Evolutionary conservation across 1,140 invertebrate species (phyloP).

Genomic region (Andricus grossulariae): DNA sequence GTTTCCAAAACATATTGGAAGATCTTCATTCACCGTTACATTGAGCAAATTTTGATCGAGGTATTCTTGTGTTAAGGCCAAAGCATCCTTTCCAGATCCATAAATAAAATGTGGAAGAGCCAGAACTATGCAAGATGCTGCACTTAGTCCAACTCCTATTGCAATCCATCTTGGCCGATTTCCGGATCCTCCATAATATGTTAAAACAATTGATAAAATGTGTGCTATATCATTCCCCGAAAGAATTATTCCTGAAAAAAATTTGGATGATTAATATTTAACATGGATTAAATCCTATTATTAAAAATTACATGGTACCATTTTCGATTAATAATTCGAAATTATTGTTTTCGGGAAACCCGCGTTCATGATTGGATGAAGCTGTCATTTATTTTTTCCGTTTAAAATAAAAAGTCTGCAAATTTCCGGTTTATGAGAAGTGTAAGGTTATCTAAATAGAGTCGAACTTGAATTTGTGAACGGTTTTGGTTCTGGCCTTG

Average conservation of each 20-base stretch:
- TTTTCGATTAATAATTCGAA: too few relatives aligned
- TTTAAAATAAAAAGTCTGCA: too few relatives aligned
- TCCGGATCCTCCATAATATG: conserved; percentile 79
- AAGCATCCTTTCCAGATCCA: conserved; percentile 78
- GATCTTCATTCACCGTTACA: conserved; percentile 48
- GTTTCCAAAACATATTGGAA: conserved; percentile 60
- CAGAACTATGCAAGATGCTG: conserved; percentile 80
- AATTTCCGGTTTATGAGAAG: too few relatives aligned
- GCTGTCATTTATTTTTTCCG: too few relatives aligned
- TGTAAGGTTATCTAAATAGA: too few relatives aligned
- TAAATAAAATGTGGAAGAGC: conserved; percentile 83
- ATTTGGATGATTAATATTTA: background rate
- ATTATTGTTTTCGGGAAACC: too few relatives aligned
- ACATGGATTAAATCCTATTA: too few relatives aligned
- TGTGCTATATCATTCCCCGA: conserved; percentile 85
- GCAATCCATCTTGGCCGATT: conserved; percentile 82
- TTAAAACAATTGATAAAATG: conserved; percentile 78
- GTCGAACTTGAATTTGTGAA: too few relatives aligned
- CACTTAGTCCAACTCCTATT: conserved; percentile 79
- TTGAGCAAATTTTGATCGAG: conserved; percentile 67
- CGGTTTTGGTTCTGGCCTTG: too few relatives aligned
- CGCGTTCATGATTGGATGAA: too few relatives aligned
- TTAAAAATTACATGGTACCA: too few relatives aligned
- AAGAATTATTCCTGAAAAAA: conserved; percentile 79
- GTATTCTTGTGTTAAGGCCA: conserved; percentile 72